Evolutionary conservation across 2,113 vertebrate genomes (phyloP), one percentile per base, ranked within the genome.

Genomic region (Nannobrachium achirus): DNA sequence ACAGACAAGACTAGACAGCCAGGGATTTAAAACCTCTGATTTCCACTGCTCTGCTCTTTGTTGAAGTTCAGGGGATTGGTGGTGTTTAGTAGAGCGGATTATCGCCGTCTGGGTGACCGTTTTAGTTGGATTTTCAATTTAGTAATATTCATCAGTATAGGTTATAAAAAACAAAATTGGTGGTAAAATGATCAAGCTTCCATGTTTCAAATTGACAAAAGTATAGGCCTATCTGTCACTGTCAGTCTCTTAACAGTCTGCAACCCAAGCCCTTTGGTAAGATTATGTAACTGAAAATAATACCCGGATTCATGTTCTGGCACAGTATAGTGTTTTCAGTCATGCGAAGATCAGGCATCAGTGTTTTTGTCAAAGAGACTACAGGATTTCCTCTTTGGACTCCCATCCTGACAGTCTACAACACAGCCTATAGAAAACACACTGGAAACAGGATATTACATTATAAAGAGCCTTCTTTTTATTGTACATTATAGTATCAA

Each of bases 81-180:
- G 61, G 75, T 52, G 53, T 79, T 82, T n/a, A 50, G 64, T 56
- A 86, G 86, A 87, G 81, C 75, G 73, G 88, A 89, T 91, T 89
- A 89, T 69, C 83, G 67, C 72, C 75, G 82, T 88, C 85, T 89
- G 86, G 75, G 33, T 19, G 56, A 49, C 73, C 65, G 64, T 73
- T 57, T 10, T 25, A 18, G 48, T 49, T 15, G 10, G 73, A 61
- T 67, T 51, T 53, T 33, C 25, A 46, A 33, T 52, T 50, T 56
- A 39, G 1, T 38, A 15, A 13, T 62, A 66, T 71, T 60, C n/a
- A n/a, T n/a, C n/a, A n/a, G n/a, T n/a, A n/a, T n/a, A n/a, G n/a
- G n/a, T n/a, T n/a, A n/a, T n/a, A n/a, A n/a, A n/a, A n/a, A n/a
- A n/a, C n/a, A n/a, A n/a, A n/a, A n/a, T n/a, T n/a, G n/a, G n/a